Evolutionary conservation across 2,888 invertebrate genomes (phyloP).

Genomic region (Rhamnusium bicolor): DNA sequence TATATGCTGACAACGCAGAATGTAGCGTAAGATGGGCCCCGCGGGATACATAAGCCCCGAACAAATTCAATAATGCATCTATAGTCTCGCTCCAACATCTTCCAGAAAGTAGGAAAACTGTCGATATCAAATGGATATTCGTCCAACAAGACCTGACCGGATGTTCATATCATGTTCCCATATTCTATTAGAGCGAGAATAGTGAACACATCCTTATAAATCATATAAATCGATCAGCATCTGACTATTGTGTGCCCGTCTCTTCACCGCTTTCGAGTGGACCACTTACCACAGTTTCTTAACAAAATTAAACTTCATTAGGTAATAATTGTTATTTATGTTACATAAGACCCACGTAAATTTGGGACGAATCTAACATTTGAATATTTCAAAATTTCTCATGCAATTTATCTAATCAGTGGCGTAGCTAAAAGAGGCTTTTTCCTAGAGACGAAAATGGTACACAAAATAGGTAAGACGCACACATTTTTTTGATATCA

Average conservation of each 20-base stretch:
- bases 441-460: too few species aligned
- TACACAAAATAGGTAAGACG: too few species aligned
- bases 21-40: conserved; percentile 69
- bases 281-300: background rate
- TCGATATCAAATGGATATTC: conserved; percentile 56
- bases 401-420: too few species aligned
- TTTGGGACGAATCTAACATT: too few species aligned
- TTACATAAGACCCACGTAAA: too few species aligned
- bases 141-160: conserved; percentile 50
- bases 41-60: conserved; percentile 70
- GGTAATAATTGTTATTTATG: background rate
- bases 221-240: conserved; percentile 58
- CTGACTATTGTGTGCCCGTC: conserved; percentile 20
- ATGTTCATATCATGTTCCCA: conserved; percentile 58
- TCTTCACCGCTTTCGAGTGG: background rate
- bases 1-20: conserved; percentile 72
- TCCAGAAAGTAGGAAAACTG: conserved; percentile 50
- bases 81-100: conserved; percentile 58
- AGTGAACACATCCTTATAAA: conserved; percentile 66
- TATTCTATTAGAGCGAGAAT: conserved; percentile 62
- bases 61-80: conserved; percentile 72
- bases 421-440: too few species aligned
- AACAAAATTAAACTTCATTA: background rate
- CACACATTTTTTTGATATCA: too few species aligned
- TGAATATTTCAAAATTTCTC: too few species aligned